Evolutionary conservation across 2,888 invertebrate genomes (phyloP).

Genomic region (Amphipoea oculea): DNA sequence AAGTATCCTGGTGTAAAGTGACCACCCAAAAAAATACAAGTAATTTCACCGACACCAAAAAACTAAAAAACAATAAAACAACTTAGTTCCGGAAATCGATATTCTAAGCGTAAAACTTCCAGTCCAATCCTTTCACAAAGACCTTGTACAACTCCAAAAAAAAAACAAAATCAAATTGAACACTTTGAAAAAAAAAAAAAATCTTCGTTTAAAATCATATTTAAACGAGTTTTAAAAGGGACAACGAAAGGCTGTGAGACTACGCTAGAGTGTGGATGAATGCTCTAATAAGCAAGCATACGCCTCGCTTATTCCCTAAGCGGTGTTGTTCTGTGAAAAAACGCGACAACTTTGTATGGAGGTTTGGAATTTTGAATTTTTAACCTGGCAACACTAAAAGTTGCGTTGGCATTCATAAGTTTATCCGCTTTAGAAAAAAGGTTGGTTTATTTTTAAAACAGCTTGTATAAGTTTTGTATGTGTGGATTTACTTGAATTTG

Average conservation of each 20-base stretch:
- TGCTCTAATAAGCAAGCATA: constrained; percentile 68
- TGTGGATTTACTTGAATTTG: background rate
- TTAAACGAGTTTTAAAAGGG: constrained; percentile 53
- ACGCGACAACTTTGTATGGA: constrained; percentile 28
- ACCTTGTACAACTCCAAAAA: constrained; percentile 30
- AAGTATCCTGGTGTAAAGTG: background rate
- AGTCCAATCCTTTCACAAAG: constrained; percentile 8
- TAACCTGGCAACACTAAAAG: constrained; percentile 31
- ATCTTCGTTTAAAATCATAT: constrained; percentile 46
- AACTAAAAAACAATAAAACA: background rate
- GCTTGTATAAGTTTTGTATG: background rate
- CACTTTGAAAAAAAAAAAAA: constrained; percentile 13
- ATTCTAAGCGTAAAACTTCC: background rate
- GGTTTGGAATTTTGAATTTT: constrained; percentile 30
- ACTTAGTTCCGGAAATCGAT: background rate
- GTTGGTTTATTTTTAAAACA: constrained; percentile 18
- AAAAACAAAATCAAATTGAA: constrained; percentile 20
- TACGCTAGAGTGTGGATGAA: constrained; percentile 63
- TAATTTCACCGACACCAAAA: background rate
- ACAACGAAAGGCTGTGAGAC: constrained; percentile 43
- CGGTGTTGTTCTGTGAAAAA: constrained; percentile 62
- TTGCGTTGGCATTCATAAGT: constrained; percentile 42
- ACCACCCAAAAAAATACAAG: background rate
- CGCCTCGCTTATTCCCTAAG: constrained; percentile 58
- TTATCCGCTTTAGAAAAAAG: constrained; percentile 13